A percentile compares a stretch with the other conserved stretches of the same genome.
Conservation (phyloP, 2,113 vertebrate species). For the Lophotis ruficrista region DNA sequence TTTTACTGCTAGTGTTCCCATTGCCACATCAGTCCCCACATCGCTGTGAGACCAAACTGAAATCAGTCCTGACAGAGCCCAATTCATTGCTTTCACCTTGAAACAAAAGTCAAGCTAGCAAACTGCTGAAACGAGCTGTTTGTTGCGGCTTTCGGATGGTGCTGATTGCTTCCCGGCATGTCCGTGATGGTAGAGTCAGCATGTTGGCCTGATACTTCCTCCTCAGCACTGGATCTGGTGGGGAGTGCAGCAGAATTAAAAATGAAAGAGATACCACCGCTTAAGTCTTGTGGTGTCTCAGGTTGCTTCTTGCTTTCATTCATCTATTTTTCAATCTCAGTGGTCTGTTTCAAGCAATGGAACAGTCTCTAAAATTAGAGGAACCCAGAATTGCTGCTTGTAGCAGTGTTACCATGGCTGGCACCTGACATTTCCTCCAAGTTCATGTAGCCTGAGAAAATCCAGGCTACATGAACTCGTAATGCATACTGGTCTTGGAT, state of each 20-base stretch:
- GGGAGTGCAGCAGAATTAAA: neutral
- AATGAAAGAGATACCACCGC: neutral
- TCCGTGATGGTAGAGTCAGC: rapidly evolving
- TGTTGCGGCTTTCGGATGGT: neutral
- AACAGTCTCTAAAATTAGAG: neutral
- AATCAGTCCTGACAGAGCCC: neutral
- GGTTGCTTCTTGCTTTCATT: neutral
- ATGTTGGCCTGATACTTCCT: neutral
- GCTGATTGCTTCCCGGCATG: neutral
- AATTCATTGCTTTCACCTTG: neutral
- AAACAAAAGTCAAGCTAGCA: neutral
- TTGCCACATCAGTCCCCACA: neutral
- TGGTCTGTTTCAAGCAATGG: neutral
- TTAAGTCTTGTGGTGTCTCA: rapidly evolving
- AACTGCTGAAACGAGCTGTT: neutral
- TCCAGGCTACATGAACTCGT: neutral
- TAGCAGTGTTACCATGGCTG: neutral
- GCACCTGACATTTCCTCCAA: neutral
- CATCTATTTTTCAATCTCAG: neutral
- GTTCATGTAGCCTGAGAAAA: neutral
- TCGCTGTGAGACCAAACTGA: neutral
- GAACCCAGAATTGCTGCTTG: neutral
- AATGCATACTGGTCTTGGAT: neutral
- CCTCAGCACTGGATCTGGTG: neutral
- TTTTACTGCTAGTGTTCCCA: neutral